These are phyloP conservation scores for Sebastes miniatus DNA, from an alignment of 2,797 vertebrate species.

Conservation along the genomic window DNA sequence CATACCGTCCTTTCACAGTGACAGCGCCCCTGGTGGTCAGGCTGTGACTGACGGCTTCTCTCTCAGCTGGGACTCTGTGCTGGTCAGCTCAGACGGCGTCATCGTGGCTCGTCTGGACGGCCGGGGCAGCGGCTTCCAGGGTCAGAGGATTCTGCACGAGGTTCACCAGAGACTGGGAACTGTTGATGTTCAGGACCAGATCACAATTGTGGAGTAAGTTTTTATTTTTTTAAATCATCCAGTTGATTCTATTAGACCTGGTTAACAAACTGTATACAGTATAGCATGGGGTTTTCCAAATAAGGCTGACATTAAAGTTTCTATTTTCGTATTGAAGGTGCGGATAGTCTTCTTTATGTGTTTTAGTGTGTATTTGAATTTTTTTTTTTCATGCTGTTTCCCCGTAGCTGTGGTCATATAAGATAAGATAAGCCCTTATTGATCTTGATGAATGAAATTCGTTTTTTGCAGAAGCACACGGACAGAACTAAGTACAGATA, in stretches of 20 bases:
- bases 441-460: background rate
- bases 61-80: slow-evolving; percentile 93
- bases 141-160: slow-evolving; percentile 92
- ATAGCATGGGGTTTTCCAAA: background rate
- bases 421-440: background rate
- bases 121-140: slow-evolving; percentile 94
- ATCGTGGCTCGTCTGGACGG: slow-evolving; percentile 94
- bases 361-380: no score
- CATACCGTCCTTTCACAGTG: slow-evolving; percentile 72
- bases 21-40: slow-evolving; percentile 91
- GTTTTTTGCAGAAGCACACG: background rate
- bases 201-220: slow-evolving; percentile 90
- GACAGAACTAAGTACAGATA: background rate
- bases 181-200: slow-evolving; percentile 93
- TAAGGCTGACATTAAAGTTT: background rate
- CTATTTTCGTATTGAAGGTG: background rate
- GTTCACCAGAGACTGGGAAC: slow-evolving; percentile 90
- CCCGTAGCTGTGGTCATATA: background rate
- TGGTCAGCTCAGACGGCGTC: slow-evolving; percentile 91
- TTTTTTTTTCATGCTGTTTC: background rate
- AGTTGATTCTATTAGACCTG: background rate
- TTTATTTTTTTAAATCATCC: background rate
- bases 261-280: background rate
- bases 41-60: slow-evolving; percentile 90
- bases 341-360: background rate